Evolutionary conservation across 2,113 vertebrate species (phyloP).

Genomic region (Melanotaenia duboulayi): DNA sequence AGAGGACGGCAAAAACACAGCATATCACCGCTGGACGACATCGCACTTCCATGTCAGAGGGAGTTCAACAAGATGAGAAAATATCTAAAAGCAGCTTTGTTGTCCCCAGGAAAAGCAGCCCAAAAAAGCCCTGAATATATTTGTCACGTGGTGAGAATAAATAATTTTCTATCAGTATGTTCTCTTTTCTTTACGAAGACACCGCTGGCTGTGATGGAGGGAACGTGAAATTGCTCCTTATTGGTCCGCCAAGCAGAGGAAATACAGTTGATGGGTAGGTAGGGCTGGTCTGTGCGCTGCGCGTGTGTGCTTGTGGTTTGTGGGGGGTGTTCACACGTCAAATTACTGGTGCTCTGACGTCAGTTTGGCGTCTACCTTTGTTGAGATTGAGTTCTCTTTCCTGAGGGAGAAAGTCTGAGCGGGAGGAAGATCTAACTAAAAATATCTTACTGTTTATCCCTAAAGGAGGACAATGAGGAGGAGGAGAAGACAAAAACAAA

Average conservation of each 20-base stretch:
- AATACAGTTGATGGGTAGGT: conserved; percentile 43
- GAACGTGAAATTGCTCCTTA: conserved; percentile 46
- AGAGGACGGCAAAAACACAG: conserved; percentile 78
- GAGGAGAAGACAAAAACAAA: neutral
- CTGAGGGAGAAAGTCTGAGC: conserved; percentile 44
- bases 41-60: conserved; percentile 86
- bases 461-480: neutral
- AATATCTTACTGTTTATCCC: conserved; percentile 65
- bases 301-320: conserved; percentile 65
- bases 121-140: conserved; percentile 8
- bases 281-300: conserved; percentile 36
- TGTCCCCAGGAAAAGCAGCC: conserved; percentile 5
- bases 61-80: conserved; percentile 58
- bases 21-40: conserved; percentile 80
- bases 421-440: conserved; percentile 64
- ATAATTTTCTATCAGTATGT: neutral
- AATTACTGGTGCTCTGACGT: conserved; percentile 93
- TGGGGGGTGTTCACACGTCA: conserved; percentile 87
- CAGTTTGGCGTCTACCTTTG: conserved; percentile 87
- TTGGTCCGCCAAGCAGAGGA: conserved; percentile 65
- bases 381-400: conserved; percentile 81
- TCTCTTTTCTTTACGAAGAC: conserved; percentile 23
- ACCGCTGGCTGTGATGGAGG: conserved; percentile 50
- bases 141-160: neutral
- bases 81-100: conserved; percentile 10